Percentiles rank a stretch among this genome's conserved stretches.
Conservation (phyloP, 2,113 vertebrate genomes). For the Catharus bicknelli region DNA sequence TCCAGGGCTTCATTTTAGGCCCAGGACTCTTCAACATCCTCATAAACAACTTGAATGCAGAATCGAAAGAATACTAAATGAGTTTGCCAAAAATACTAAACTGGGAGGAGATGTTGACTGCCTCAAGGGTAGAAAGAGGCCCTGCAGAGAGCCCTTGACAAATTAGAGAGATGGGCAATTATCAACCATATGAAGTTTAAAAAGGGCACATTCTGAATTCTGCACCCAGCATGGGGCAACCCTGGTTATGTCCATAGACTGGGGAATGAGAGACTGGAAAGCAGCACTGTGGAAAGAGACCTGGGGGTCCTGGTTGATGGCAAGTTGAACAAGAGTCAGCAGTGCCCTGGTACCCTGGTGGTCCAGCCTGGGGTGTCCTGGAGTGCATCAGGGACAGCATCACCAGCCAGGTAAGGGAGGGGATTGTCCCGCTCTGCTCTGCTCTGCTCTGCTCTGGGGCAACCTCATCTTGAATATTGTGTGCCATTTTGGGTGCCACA, state of each 20-base stretch:
- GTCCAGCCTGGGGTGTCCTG: accelerated
- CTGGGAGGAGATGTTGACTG: not conserved
- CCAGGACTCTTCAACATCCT: not conserved
- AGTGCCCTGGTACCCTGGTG: not conserved
- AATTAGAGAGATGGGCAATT: not conserved
- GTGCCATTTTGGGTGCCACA: not conserved
- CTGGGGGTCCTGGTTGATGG: accelerated
- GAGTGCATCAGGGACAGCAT: not conserved
- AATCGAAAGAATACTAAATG: not conserved
- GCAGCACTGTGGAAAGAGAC: not conserved
- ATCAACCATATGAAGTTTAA: not conserved
- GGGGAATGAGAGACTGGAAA: not conserved
- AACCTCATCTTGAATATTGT: accelerated
- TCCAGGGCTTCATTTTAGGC: not conserved
- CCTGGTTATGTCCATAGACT: not conserved
- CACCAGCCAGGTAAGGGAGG: accelerated
- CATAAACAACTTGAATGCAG: not conserved
- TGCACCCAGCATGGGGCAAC: accelerated
- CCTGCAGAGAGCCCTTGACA: not conserved
- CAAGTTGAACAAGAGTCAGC: accelerated
- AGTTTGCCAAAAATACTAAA: not conserved
- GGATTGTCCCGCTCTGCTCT: accelerated
- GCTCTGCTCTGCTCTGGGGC: not conserved
- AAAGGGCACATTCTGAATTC: not conserved
- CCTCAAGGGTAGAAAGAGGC: not conserved